These are phyloP conservation scores for Camponotus floridanus DNA, from an alignment of 1,140 invertebrate species.

Conservation along the genomic window DNA sequence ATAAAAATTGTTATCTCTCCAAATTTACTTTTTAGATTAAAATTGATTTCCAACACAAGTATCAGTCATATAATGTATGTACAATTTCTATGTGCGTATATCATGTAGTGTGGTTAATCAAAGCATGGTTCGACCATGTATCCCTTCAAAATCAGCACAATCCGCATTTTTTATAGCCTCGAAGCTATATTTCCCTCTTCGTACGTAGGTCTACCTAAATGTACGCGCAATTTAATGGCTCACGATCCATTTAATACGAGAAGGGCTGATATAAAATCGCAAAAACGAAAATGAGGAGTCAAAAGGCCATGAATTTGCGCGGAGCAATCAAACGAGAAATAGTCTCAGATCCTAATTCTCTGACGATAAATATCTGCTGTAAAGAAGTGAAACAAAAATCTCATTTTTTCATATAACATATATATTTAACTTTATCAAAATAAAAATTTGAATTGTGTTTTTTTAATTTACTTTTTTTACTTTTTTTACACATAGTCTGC, in stretches of 20 bases:
- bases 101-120: conserved; percentile 37
- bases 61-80: not conserved
- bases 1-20: conserved; percentile 2
- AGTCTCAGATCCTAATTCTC: conserved; percentile 23
- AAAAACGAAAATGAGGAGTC: conserved; percentile 42
- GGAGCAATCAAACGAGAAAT: conserved; percentile 9
- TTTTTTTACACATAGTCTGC: not conserved
- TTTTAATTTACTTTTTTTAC: too few relatives aligned
- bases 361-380: conserved; percentile 20
- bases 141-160: conserved; percentile 46
- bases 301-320: conserved; percentile 13
- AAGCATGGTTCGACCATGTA: conserved; percentile 37
- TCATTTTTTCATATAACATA: not conserved
- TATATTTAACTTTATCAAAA: not conserved
- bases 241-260: conserved; percentile 63
- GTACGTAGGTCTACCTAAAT: conserved; percentile 45
- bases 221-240: conserved; percentile 61
- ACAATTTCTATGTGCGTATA: not conserved
- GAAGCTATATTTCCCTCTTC: conserved; percentile 37
- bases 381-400: not conserved
- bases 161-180: conserved; percentile 39
- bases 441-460: too few relatives aligned
- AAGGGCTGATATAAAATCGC: conserved; percentile 60
- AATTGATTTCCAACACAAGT: not conserved
- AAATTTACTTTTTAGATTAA: not conserved